Percentiles rank a stretch among this genome's conserved stretches.
Conservation (phyloP, 2,888 invertebrate genomes). For the Phengaris arion region DNA sequence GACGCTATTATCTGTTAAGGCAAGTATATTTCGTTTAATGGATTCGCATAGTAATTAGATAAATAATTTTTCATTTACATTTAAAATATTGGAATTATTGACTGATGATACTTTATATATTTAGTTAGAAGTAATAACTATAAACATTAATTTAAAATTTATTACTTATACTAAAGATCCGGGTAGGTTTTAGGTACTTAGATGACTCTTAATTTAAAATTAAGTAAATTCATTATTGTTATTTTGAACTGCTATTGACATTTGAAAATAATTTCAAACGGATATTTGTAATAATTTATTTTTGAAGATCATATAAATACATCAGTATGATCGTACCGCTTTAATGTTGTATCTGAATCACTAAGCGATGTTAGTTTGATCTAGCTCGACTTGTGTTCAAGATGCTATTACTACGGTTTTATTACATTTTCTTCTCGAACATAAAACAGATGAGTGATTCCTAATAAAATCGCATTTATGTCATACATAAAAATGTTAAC, state of each 20-base stretch:
- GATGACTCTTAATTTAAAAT: conserved; percentile 13
- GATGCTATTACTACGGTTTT: conserved; percentile 51
- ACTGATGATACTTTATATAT: not conserved
- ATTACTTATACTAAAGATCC: not conserved
- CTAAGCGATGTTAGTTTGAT: conserved; percentile 33
- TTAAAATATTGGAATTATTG: not conserved
- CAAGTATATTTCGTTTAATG: no score
- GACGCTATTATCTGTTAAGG: no score
- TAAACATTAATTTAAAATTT: not conserved
- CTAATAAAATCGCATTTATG: conserved; percentile 49
- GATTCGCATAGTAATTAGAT: no score
- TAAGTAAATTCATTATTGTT: not conserved
- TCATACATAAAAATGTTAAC: conserved; percentile 25
- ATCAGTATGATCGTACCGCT: conserved; percentile 24
- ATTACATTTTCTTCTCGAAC: conserved; percentile 58
- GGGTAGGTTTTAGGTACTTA: conserved; percentile 18
- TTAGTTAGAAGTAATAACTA: not conserved
- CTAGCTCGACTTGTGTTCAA: conserved; percentile 31
- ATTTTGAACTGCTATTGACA: conserved; percentile 16
- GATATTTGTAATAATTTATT: conserved; percentile 21
- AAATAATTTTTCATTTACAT: no score
- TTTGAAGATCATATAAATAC: conserved; percentile 3
- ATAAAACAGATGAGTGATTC: conserved; percentile 52
- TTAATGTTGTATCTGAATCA: conserved; percentile 16
- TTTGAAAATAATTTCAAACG: conserved; percentile 5